These are phyloP conservation scores for Pollenia amentaria DNA, from an alignment of 2,888 invertebrate genomes.

Conservation along the genomic window DNA sequence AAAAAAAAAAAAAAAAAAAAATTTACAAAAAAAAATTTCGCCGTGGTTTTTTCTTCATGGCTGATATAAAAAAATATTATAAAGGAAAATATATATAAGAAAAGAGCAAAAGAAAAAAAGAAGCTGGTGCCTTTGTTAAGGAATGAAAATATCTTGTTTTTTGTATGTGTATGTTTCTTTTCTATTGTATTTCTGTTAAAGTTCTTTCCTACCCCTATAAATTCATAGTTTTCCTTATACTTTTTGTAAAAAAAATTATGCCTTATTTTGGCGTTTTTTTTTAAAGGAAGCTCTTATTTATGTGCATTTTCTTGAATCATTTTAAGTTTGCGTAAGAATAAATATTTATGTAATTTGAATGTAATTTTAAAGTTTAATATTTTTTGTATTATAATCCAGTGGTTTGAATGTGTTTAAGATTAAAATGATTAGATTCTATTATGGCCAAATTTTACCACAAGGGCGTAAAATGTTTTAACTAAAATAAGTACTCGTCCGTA, in stretches of 20 bases:
- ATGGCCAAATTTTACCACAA: no score
- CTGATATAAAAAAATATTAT: not conserved
- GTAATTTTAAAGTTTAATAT: constrained; percentile 7
- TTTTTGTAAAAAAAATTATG: not conserved
- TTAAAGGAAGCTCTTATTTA: not conserved
- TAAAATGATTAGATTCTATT: no score
- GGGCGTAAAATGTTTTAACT: no score
- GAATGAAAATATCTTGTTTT: constrained; percentile 7
- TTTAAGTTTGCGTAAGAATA: not conserved
- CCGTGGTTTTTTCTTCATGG: not conserved
- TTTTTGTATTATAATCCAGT: not conserved
- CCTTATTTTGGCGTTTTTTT: not conserved
- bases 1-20: not conserved
- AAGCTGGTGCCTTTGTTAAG: not conserved
- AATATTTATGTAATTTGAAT: not conserved
- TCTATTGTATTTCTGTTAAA: not conserved
- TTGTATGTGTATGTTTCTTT: constrained; percentile 1
- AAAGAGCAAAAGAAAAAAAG: not conserved
- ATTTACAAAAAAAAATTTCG: constrained; percentile 17
- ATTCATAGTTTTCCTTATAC: not conserved
- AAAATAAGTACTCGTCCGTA: no score
- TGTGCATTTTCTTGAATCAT: not conserved
- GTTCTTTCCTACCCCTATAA: no score
- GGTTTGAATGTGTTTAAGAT: no score
- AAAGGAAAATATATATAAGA: constrained; percentile 19